Base-by-base conservation (phyloP, 2,113 vertebrate species). In the Mormyrus lacerda region DNA sequence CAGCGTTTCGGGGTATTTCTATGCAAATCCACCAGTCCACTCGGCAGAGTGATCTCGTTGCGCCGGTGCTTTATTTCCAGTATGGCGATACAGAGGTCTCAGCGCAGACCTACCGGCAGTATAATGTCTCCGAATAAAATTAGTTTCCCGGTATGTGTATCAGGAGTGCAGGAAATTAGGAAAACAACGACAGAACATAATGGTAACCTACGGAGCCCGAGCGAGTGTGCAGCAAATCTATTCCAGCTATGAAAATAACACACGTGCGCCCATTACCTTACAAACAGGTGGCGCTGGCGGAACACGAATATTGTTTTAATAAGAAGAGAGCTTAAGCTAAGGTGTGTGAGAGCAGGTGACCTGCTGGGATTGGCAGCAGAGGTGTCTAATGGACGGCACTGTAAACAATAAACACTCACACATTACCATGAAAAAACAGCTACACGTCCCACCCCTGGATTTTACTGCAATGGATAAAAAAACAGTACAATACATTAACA, bases 21-120 rank as follows among this genome's bases (percentile, higher is more conserved):
- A 95, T 95, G 94, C 94, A 95, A 95, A 95, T 95, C 88, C 92
- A 47, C 44, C 85, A 73, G 83, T 35, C 15, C 45, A 55, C 90
- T 91, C 93, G 91, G 88, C 91, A 92, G 91, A 94, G 93, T 91
- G 91, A 93, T 93, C 90, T 90, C 86, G 91, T 94, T 93, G 92
- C 93, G 90, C 93, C 92, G 93, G 91, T 91, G 92, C 90, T 88
- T 90, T 92, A 91, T 93, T 92, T 91, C 90, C 92, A 91, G 89
- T 19, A 85, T 86, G 91, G 91, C 35, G 50, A 85, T 58, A 85
- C 88, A 44, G 55, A 89, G 53, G 88, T 89, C 88, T 84, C 39
- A 39, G 88, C 9, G 35, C 85, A 87, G 69, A 88, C 31, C 69
- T 90, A 48, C 86, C 55, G 86, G 47, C 86, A 83, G 76, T 47